Conservation (phyloP, 2,113 vertebrate genomes). For the Poicephalus gulielmi region DNA sequence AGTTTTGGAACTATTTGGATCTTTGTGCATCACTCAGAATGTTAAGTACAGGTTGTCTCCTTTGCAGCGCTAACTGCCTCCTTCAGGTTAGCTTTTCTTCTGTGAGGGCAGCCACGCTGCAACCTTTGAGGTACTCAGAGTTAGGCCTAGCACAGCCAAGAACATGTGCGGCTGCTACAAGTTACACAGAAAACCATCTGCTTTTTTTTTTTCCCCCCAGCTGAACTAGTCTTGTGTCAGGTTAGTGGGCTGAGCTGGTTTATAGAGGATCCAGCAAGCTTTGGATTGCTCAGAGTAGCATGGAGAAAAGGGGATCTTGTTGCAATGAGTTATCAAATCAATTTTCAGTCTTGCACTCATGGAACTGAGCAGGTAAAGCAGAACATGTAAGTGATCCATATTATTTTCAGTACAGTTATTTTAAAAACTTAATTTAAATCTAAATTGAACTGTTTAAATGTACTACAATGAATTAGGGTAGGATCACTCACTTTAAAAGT, state of each 20-base stretch:
- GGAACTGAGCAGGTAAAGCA: background rate
- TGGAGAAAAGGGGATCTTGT: background rate
- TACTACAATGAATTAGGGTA: background rate
- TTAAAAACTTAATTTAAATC: background rate
- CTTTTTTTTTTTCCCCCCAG: background rate
- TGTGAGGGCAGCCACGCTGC: background rate
- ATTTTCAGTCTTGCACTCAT: background rate
- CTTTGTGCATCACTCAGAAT: background rate
- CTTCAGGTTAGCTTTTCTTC: background rate
- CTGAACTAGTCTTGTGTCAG: background rate
- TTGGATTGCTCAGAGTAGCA: background rate
- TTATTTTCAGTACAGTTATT: background rate
- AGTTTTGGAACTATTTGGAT: background rate
- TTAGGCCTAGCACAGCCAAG: background rate
- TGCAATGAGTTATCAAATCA: background rate
- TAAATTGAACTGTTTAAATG: background rate
- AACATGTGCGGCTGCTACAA: background rate
- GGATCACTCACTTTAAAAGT: background rate
- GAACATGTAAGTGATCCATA: background rate
- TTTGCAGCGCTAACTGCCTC: background rate
- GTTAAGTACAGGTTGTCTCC: background rate
- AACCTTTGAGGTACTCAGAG: background rate
- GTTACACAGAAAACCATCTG: background rate
- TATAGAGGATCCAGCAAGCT: background rate
- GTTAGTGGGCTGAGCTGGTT: background rate